These are phyloP conservation scores for Pachliopta kotzebuea DNA, from an alignment of 2,888 invertebrate genomes.

Conservation along the genomic window DNA sequence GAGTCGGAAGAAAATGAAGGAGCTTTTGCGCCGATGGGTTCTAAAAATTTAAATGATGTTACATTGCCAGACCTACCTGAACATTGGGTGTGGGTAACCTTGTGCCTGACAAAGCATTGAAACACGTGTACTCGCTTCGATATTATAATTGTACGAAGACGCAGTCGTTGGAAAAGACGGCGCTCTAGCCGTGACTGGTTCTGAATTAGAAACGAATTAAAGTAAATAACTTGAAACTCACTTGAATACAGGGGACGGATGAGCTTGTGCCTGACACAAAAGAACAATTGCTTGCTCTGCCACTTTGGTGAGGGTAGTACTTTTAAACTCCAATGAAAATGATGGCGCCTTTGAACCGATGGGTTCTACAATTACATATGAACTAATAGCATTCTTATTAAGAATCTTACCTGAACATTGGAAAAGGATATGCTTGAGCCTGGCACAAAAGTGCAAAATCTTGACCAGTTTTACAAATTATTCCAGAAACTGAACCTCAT, in stretches of 20 bases:
- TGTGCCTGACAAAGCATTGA: conserved; percentile 80
- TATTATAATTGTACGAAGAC: conserved; percentile 72
- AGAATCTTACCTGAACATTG: conserved; percentile 73
- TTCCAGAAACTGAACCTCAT: conserved; percentile 85
- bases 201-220: conserved; percentile 53
- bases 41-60: conserved; percentile 55
- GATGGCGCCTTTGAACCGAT: conserved; percentile 82
- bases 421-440: conserved; percentile 88
- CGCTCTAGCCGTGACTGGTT: conserved; percentile 74
- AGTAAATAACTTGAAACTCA: conserved; percentile 60
- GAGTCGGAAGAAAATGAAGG: conserved; percentile 83
- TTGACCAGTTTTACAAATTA: conserved; percentile 82
- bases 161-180: conserved; percentile 76
- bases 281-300: conserved; percentile 79
- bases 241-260: conserved; percentile 85
- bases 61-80: conserved; percentile 78
- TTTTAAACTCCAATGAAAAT: conserved; percentile 79
- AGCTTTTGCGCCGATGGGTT: conserved; percentile 82
- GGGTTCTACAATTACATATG: conserved; percentile 69
- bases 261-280: conserved; percentile 85
- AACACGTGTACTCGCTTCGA: conserved; percentile 58
- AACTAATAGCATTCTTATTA: conserved; percentile 30
- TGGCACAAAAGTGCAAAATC: conserved; percentile 86
- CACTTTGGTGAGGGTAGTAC: conserved; percentile 79
- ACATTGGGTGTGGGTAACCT: conserved; percentile 83